Conservation (phyloP, 2,113 vertebrate species). For the Piaya cayana region DNA sequence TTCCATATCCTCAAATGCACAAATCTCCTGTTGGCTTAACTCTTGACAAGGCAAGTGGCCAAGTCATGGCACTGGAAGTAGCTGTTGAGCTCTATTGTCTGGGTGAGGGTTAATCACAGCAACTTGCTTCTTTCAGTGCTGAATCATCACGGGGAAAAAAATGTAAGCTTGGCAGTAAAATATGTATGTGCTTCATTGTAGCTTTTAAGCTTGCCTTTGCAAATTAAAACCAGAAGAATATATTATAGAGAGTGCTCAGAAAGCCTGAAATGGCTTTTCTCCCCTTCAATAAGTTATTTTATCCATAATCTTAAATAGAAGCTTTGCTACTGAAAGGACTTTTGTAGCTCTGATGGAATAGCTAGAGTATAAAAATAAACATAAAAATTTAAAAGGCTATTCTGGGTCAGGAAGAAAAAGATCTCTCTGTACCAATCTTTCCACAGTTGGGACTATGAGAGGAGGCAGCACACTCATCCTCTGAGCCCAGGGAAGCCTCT, state of each 20-base stretch:
- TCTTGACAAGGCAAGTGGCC: neutral
- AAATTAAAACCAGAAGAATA: conserved; percentile 50
- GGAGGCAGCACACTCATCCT: neutral
- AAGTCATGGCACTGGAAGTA: neutral
- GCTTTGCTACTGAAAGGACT: conserved; percentile 17
- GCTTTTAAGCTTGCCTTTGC: conserved; percentile 57
- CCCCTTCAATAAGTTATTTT: conserved; percentile 47
- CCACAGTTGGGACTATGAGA: neutral
- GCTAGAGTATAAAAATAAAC: conserved; percentile 22
- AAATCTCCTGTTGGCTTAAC: neutral
- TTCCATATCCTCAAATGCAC: neutral
- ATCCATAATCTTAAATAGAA: conserved; percentile 32
- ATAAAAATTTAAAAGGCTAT: conserved; percentile 29
- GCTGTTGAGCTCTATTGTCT: neutral
- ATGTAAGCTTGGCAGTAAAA: conserved; percentile 70
- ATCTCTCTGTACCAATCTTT: neutral
- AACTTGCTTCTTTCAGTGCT: conserved; percentile 37
- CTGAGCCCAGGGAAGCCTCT: neutral
- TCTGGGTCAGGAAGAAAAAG: conserved; percentile 33
- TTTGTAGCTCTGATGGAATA: conserved; percentile 23
- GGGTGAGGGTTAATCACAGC: conserved; percentile 59
- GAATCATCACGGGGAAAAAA: conserved; percentile 65
- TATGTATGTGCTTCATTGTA: conserved; percentile 62
- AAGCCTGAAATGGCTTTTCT: conserved; percentile 55
- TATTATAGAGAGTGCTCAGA: conserved; percentile 25